Conservation (phyloP, 2,113 vertebrate genomes). For the Hepsetus odoe region DNA sequence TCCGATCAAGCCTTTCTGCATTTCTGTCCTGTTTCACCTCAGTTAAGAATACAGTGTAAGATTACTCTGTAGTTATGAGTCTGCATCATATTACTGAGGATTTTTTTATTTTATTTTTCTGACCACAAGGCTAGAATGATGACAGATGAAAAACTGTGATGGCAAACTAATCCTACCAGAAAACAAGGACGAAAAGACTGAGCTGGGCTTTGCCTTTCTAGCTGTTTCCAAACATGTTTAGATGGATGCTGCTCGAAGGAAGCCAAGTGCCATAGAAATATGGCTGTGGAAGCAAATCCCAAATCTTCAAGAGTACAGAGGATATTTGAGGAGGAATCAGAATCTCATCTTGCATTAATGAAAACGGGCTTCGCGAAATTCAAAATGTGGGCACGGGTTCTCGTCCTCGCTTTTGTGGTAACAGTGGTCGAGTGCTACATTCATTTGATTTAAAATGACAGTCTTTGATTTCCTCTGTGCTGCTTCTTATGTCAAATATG, state of each 20-base stretch:
- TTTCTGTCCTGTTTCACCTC: slow-evolving; percentile 6
- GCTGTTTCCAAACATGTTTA: not conserved
- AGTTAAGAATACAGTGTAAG: not conserved
- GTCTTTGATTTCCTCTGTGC: not conserved
- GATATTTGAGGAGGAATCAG: not conserved
- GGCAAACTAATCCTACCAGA: not conserved
- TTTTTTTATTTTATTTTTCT: not conserved
- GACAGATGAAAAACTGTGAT: not conserved
- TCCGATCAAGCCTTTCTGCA: slow-evolving; percentile 24
- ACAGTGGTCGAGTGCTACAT: not conserved
- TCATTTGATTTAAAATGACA: not conserved
- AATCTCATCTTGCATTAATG: not conserved
- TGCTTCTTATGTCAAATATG: not conserved
- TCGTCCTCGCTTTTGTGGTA: not conserved
- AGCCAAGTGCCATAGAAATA: not conserved
- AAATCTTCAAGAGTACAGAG: not conserved
- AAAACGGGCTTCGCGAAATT: slow-evolving; percentile 2
- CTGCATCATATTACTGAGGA: not conserved
- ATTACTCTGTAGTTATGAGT: slow-evolving; percentile 17
- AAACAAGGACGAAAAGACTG: not conserved
- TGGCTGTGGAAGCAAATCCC: slow-evolving; percentile 2
- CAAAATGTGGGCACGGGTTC: not conserved
- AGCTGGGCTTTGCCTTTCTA: not conserved
- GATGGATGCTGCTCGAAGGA: not conserved
- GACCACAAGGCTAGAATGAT: not conserved